Conservation (phyloP, 2,797 vertebrate genomes). For the Danionella dracula region DNA sequence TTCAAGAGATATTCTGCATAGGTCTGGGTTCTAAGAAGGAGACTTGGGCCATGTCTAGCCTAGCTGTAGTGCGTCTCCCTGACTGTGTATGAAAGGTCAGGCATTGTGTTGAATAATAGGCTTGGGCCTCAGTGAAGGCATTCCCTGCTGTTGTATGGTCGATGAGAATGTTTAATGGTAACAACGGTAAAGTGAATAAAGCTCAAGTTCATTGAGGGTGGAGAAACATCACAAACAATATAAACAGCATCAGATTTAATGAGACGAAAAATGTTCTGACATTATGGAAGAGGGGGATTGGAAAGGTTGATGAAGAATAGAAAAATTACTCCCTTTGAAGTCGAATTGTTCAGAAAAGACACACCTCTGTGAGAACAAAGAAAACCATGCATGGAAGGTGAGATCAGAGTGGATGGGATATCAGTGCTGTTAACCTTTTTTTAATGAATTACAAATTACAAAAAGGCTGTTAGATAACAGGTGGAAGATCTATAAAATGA, state of each 20-base stretch:
- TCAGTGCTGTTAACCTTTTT: slow-evolving; percentile 9
- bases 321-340: slow-evolving; percentile 33
- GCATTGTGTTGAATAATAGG: slow-evolving; percentile 56
- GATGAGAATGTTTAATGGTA: slow-evolving; percentile 49
- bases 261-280: neutral
- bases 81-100: slow-evolving; percentile 5
- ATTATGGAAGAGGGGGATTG: neutral
- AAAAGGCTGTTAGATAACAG: neutral
- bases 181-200: slow-evolving; percentile 32
- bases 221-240: neutral
- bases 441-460: neutral
- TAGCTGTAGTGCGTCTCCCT: slow-evolving; percentile 8
- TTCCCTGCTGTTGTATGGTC: slow-evolving; percentile 55
- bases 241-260: neutral
- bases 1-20: neutral
- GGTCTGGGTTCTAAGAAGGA: neutral
- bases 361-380: slow-evolving; percentile 30
- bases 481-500: no score
- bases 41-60: slow-evolving; percentile 9
- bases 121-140: slow-evolving; percentile 55
- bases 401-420: slow-evolving; percentile 33
- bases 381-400: slow-evolving; percentile 47
- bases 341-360: slow-evolving; percentile 1
- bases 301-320: slow-evolving; percentile 8
- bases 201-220: neutral